Evolutionary conservation across 2,797 vertebrate genomes (phyloP).

Genomic region (Crenuchus spilurus): DNA sequence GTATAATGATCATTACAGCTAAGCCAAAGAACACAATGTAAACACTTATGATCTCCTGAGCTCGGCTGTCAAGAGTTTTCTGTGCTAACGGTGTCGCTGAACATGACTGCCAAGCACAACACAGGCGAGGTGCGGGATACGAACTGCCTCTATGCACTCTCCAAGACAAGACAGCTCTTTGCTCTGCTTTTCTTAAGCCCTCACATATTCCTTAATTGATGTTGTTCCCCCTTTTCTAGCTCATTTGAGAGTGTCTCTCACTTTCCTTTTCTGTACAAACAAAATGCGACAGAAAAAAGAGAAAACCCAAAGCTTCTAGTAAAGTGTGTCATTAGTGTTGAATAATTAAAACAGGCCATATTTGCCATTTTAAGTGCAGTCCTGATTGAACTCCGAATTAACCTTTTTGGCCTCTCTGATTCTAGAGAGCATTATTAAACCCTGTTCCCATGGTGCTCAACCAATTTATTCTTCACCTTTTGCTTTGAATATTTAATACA

Average conservation of each 20-base stretch:
- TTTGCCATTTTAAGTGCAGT: constrained; percentile 11
- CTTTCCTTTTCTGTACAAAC: background rate
- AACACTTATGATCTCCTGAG: background rate
- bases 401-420: background rate
- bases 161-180: constrained; percentile 25
- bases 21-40: background rate
- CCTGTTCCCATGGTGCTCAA: background rate
- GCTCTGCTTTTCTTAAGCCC: constrained; percentile 5
- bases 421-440: constrained; percentile 4
- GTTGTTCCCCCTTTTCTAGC: background rate
- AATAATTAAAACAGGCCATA: constrained; percentile 5
- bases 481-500: constrained; percentile 15
- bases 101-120: constrained; percentile 25
- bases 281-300: background rate
- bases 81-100: background rate
- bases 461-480: constrained; percentile 5
- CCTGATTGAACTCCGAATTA: constrained; percentile 12
- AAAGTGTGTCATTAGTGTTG: background rate
- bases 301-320: background rate
- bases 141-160: constrained; percentile 14
- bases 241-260: background rate
- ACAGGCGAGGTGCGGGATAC: constrained; percentile 9
- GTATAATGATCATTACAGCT: background rate
- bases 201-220: constrained; percentile 21
- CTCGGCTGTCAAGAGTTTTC: background rate